Conservation (phyloP, 2,888 invertebrate species). For the Troglohyphantes excavatus region DNA sequence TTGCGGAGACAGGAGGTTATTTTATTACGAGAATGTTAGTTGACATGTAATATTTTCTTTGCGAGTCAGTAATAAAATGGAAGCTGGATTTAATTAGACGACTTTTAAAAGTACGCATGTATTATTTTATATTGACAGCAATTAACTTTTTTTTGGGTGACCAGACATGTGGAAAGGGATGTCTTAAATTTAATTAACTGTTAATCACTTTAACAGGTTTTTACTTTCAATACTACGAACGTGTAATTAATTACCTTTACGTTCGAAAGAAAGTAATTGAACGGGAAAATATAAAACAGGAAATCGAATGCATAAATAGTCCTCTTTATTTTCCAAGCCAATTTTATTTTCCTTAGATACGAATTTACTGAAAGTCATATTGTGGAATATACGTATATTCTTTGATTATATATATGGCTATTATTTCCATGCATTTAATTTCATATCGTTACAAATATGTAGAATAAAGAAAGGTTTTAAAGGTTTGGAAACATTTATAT, state of each 20-base stretch:
- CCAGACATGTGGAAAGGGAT: background rate
- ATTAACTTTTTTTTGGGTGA: background rate
- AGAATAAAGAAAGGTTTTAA: too few relatives aligned
- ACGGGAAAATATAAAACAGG: background rate
- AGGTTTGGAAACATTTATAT: too few relatives aligned
- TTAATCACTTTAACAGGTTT: constrained; percentile 5
- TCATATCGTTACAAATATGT: too few relatives aligned
- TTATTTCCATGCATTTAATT: too few relatives aligned
- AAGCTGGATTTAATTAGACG: constrained; percentile 1
- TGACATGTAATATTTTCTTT: background rate
- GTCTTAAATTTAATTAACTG: background rate
- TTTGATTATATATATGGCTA: too few relatives aligned
- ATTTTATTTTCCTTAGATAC: background rate
- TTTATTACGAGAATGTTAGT: background rate
- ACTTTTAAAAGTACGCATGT: background rate
- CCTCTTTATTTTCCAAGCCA: background rate
- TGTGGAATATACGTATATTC: too few relatives aligned
- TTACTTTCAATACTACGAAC: background rate
- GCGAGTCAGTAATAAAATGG: background rate
- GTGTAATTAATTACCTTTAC: constrained; percentile 1
- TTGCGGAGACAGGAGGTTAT: background rate
- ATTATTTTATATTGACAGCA: constrained; percentile 9
- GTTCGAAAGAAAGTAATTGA: background rate
- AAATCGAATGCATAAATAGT: background rate
- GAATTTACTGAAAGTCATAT: too few relatives aligned